Evolutionary conservation across 2,797 vertebrate genomes (phyloP), one percentile per base, ranked within the genome.

Genomic region (Urocyon cinereoargenteus): DNA sequence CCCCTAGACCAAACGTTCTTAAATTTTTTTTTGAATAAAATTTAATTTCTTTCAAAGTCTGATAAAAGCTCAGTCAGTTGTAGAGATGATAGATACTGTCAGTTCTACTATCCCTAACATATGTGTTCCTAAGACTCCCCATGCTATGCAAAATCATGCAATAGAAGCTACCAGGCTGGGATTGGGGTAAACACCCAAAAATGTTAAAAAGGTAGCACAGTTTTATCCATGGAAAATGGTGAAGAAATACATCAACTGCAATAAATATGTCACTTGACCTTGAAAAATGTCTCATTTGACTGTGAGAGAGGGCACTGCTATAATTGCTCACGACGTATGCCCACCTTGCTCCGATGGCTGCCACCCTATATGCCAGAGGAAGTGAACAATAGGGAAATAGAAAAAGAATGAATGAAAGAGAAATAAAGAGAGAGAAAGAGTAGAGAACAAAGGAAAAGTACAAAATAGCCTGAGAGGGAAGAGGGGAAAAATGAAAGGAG

Each of bases 1-100:
- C 26, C 16, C 28, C 21, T 28, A 87, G 86, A 66, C 34, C 28
- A 70, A 40, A 13, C 81, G 26, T 34, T 89, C 18, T 61, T 96
- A 31, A 64, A 75, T 19, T 59, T 85, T 84, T 77, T 84, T 70
- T 68, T 61, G 59, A 86, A 28, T 62, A 73, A 75, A 66, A 70
- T 26, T 19, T 19, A 13, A 31, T 64, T 72, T 18, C 34, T 79
- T 53, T 73, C 57, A 91, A 64, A 86, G 57, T 84, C 78, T 64
- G 62, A 51, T 88, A 34, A 77, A 93, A 84, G 57, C 68, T 91
- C 77, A 72, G 3, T 57, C 72, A 83, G 45, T 36, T 16, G 24
- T 51, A n/a, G 36, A 79, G 51, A 82, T 26, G 61, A 66, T n/a
- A 79, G 22, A 68, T 89, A 89, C 18, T 55, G 73, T 86, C 31